Conservation (phyloP, 2,888 invertebrate genomes). For the Tachystola acroxantha region DNA sequence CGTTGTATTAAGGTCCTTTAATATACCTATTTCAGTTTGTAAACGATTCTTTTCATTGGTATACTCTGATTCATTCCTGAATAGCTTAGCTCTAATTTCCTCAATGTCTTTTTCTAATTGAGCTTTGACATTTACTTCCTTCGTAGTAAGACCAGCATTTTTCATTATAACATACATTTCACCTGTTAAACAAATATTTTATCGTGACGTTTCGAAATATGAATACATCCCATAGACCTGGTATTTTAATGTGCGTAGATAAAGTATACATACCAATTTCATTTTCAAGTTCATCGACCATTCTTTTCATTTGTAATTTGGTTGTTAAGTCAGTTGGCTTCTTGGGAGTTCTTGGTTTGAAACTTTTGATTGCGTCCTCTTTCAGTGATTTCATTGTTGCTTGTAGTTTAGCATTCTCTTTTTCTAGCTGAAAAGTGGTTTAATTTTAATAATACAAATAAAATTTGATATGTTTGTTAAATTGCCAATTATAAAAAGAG, state of each 20-base stretch:
- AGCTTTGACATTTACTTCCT: slow-evolving; percentile 65
- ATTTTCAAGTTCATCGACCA: slow-evolving; percentile 92
- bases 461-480: not conserved
- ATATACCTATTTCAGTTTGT: slow-evolving; percentile 68
- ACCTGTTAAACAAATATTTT: slow-evolving; percentile 46
- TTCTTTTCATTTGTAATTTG: slow-evolving; percentile 86
- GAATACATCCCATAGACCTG: too few relatives aligned
- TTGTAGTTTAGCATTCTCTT: slow-evolving; percentile 82
- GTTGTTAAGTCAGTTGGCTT: slow-evolving; percentile 85
- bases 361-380: slow-evolving; percentile 80
- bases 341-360: slow-evolving; percentile 84
- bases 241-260: too few relatives aligned
- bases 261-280: slow-evolving; percentile 83
- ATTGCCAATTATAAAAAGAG: slow-evolving; percentile 3
- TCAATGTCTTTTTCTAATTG: slow-evolving; percentile 73
- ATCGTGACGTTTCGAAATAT: not conserved
- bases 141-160: slow-evolving; percentile 74
- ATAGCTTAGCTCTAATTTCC: slow-evolving; percentile 71
- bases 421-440: slow-evolving; percentile 72
- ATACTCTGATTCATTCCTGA: slow-evolving; percentile 68
- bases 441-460: not conserved
- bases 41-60: slow-evolving; percentile 71
- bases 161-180: slow-evolving; percentile 80
- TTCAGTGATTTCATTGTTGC: slow-evolving; percentile 81
- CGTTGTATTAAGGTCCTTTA: slow-evolving; percentile 70